Base-by-base conservation (phyloP, 2,888 invertebrate genomes). In the Heliconius ismenius region DNA sequence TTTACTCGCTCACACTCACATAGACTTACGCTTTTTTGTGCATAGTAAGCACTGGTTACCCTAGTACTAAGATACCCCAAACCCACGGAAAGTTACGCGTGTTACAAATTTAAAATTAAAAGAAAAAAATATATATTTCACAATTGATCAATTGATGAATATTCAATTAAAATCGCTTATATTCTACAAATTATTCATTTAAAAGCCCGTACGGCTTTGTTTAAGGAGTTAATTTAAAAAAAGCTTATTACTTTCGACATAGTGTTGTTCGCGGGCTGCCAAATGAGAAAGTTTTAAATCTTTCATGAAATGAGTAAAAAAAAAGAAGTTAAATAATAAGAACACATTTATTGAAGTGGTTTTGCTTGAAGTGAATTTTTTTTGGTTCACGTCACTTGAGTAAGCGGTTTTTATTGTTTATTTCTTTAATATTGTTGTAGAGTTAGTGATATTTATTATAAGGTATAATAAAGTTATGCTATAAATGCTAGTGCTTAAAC, bases 221-320 rank as follows among this genome's bases (percentile, higher is more conserved):
- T 39, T 67, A 67, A 67, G 7, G 39, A 67, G 67, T 67, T 67
- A 4, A 67, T 67, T 24, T 39, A 67, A 67, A n/a, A n/a, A n/a
- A 67, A 67, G 15, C 39, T 39, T 39, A 39, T 67, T 67, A 24
- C 13, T 24, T 39, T 67, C 39, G 15, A 39, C 67, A n/a, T 24
- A 39, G 67, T 67, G 65, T 39, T n/a, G 15, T 67, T 39, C 39
- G 39, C 24, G 65, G 39, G 4, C 65, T 39, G 39, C 39, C 39
- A 39, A 67, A 39, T 67, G 39, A 67, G 24, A 67, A 67, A 13
- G 7, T 39, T 65, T 67, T 24, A 67, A 67, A 65, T 36, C n/a
- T 65, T 36, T 36, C 11, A 58, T 58, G n/a, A 58, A 58, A n/a
- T 65, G n/a, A 21, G n/a, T 36, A 36, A 65, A 67, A 39, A n/a